phyloP scores from a whole-genome alignment of 2,888 invertebrate species.

The Saturnia japonica region DNA sequence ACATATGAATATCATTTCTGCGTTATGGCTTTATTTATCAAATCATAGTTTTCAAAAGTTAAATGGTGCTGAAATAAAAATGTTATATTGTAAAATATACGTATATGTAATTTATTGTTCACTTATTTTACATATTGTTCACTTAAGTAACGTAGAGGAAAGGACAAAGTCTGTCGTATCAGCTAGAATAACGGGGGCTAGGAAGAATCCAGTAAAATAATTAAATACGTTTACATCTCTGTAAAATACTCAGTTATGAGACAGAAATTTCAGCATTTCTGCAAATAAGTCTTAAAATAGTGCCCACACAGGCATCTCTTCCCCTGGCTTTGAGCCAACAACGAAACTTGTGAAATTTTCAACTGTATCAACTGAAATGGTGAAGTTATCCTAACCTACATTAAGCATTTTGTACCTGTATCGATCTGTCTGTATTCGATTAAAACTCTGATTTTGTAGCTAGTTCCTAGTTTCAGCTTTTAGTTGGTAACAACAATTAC shows the following conservation, averaged over 20 bases:
- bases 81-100: no score
- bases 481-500: no score
- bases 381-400: not conserved
- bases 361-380: constrained; percentile 2
- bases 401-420: not conserved
- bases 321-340: not conserved
- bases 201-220: not conserved
- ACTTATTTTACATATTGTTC: no score
- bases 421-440: not conserved
- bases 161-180: no score
- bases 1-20: no score
- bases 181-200: not conserved
- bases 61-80: no score
- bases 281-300: constrained; percentile 13
- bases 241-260: not conserved
- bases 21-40: no score
- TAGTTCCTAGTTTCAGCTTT: not conserved
- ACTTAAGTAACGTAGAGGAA: no score
- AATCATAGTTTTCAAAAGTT: no score
- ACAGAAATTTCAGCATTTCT: constrained; percentile 9
- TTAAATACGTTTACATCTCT: not conserved
- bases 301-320: constrained; percentile 4
- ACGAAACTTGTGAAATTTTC: constrained; percentile 2
- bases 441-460: not conserved
- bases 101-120: no score